Evolutionary conservation across 2,113 vertebrate species (phyloP), one percentile per base, ranked within the genome.

Genomic region (Helogale parvula): DNA sequence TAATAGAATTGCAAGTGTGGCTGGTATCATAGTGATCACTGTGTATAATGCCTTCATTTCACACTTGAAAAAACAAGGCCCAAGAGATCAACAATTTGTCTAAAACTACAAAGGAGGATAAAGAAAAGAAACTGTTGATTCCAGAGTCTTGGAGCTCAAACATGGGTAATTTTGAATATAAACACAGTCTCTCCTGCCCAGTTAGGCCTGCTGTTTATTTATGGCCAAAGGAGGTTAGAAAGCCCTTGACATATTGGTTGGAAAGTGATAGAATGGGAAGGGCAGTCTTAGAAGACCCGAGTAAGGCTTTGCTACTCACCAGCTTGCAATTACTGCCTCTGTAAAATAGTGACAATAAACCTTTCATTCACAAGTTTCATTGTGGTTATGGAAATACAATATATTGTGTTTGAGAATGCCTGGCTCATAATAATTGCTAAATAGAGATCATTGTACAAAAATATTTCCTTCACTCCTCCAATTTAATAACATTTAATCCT

Each of bases 31-130:
- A 50, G 33, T 66, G 25, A n/a, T 90, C 31, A 50, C 9, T 41
- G 47, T 29, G 21, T 89, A 63, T 21, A 63, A 35, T 27, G 63
- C 54, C 6, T 77, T 90, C 31, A 47, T 77, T 85, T 90, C 57
- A 65, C 21, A 35, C 41, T 65, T 90, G 41, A 79, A 57, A 65
- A 90, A 76, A 63, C 65, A 23, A 79, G 74, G 33, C 45, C 41
- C 33, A 90, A 66, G 33, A 90, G 33, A 79, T 79, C 27, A 50
- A 66, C 65, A 66, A 47, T 50, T 63, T 65, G 23, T n/a, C 14
- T 66, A 63, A 90, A 79, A 65, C 10, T 90, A 79, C 41, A 90
- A 33, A 76, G n/a, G 69, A 88, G 88, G 72, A 90, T 66, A 90
- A 79, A 66, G 69, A 66, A 66, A 45, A 66, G 31, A 90, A 65